Percentiles rank a stretch among this genome's conserved stretches.
These are phyloP conservation scores for Phyllotreta cruciferae DNA, from an alignment of 2,888 invertebrate genomes.

Conservation along the genomic window DNA sequence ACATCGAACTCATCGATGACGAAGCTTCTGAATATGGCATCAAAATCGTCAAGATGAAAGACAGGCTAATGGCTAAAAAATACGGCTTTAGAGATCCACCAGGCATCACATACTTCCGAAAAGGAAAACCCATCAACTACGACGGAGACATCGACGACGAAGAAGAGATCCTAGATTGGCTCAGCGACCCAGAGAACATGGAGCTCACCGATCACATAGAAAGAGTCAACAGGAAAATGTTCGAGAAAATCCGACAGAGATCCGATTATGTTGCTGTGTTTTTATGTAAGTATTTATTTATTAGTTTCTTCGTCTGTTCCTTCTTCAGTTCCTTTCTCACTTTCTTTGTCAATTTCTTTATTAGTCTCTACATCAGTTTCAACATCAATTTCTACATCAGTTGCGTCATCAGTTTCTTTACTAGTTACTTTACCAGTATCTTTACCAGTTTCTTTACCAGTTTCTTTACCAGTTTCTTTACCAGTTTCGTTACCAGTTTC, in stretches of 20 bases:
- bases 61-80: constrained; percentile 91
- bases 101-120: constrained; percentile 89
- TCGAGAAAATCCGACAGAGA: constrained; percentile 85
- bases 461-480: too few species aligned
- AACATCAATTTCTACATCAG: too few species aligned
- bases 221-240: constrained; percentile 91
- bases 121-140: constrained; percentile 87
- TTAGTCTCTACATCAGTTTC: too few species aligned
- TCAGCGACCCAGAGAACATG: constrained; percentile 93
- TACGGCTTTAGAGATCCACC: constrained; percentile 90
- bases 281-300: constrained; percentile 79
- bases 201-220: constrained; percentile 92
- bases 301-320: too few species aligned
- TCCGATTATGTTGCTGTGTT: constrained; percentile 92
- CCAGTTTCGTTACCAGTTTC: too few species aligned
- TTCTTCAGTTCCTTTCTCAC: too few species aligned
- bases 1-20: constrained; percentile 89
- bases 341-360: too few species aligned
- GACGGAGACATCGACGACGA: constrained; percentile 93
- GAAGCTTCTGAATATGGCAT: constrained; percentile 93
- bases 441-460: too few species aligned
- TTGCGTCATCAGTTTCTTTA: too few species aligned
- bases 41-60: constrained; percentile 86
- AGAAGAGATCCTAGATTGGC: constrained; percentile 87
- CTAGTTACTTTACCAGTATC: too few species aligned